Base-by-base conservation (phyloP, 2,888 invertebrate genomes). In the Polia nebulosa region DNA sequence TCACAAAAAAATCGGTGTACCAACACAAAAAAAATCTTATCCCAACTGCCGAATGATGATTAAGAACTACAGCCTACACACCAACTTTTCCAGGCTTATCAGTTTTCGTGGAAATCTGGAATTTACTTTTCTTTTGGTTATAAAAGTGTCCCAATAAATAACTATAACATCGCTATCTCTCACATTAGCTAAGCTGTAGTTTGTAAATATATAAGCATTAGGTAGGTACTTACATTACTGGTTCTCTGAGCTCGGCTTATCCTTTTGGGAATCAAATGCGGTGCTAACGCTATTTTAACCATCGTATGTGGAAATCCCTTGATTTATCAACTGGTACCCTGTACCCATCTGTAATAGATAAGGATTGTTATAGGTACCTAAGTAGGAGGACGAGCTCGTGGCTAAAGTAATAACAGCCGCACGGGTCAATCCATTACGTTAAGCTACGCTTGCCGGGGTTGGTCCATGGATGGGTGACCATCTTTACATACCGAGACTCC, bases 201-300 rank as follows among this genome's bases (percentile, higher is more conserved):
- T 44, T 15, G 39, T 41, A 17, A 2, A 41, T 9, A 1, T 8
- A 17, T 17, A 17, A 25, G 15, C 15, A 25, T 25, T 15, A 1
- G 7, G 47, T 17, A 49, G 25, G 11, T 20, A 51, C 15, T 32
- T 20, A 9, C 32, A 69, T 69, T 29, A 41, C 17, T 13, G 17
- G 32, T 17, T 44, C 20, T 32, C 8, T 34, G 13, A 39, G 9
- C 20, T 27, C 17, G 13, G 7, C 9, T 53, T 44, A 70, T 55
- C 71, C 66, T 27, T 22, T 11, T 34, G 56, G 41, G 44, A 34
- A 27, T 44, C 25, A n/a, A 20, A 44, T n/a, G 55, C 20, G 32
- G 32, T 25, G 20, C 41, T 55, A 66, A 53, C 41, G 15, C 20
- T 68, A 68, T 39, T 25, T 20, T 32, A 17, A 13, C 51, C n/a